Base-by-base conservation (phyloP, 1,140 invertebrate genomes). In the Calliphora vicina region DNA sequence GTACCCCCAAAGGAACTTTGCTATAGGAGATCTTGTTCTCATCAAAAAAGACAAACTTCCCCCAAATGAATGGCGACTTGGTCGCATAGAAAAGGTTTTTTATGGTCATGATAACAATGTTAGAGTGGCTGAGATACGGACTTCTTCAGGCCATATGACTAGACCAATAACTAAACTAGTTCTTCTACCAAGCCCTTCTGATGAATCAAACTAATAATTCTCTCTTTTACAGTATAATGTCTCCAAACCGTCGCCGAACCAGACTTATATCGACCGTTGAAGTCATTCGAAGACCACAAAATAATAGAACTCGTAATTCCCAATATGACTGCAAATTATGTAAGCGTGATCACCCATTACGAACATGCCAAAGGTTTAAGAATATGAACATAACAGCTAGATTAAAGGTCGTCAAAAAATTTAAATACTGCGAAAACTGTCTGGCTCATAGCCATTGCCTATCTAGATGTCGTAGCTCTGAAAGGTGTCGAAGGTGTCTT, bases 81-180 rank as follows among this genome's bases (percentile, higher is more conserved):
- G 71, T 10, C n/a, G 71, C 8, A 29, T 29, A 29, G 29, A 29
- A 29, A 29, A 29, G 29, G 29, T 29, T 29, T 29, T 29, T 29
- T 8, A 2, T 29, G 29, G 29, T 3, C 29, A 29, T 29, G 29
- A 29, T 8, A 29, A 29, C 29, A 29, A 29, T 8, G 8, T 29
- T 29, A 29, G 29, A 29, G 29, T 29, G 29, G 29, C 20, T 10
- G 43, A 72, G 1, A 72, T 29, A 29, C 29, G 29, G 2, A 29
- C 29, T 29, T 29, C 29, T 8, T 29, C 29, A 29, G 71, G 71
- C 2, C 26, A 12, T 2, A 27, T 72, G 5, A 72, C 23, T 8
- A 72, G 71, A 26, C 71, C 71, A 26, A 72, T 72, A 72, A 72
- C 71, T 26, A 72, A 72, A 72, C 10, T 72, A 13, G 71, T 72